Percentiles rank a stretch among this genome's conserved stretches.
These are phyloP conservation scores for Crambe crambe DNA, from an alignment of 37 sponge, comb jelly and placozoan genomes.

Conservation along the genomic window DNA sequence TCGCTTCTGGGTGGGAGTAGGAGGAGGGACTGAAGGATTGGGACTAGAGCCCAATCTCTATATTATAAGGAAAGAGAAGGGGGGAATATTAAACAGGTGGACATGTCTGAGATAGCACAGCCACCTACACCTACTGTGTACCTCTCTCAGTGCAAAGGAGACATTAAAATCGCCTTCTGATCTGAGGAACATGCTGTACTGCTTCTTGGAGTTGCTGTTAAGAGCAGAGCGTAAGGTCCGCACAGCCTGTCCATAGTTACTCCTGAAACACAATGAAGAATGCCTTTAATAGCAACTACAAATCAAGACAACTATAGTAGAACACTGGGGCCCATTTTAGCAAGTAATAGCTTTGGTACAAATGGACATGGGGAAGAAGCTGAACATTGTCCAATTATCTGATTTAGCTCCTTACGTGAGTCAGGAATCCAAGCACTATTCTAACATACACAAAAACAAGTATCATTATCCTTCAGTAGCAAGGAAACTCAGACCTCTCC, in stretches of 20 bases:
- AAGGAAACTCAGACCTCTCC: too few relatives aligned
- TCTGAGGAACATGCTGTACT: background rate
- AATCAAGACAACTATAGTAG: background rate
- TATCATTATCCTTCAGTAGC: too few relatives aligned
- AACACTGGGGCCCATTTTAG: too few relatives aligned
- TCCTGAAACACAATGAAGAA: background rate
- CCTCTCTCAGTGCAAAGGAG: constrained; percentile 14
- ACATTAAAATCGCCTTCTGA: background rate
- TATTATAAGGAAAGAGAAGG: background rate
- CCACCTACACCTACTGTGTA: background rate
- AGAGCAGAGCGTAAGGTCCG: constrained; percentile 11
- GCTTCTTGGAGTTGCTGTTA: constrained; percentile 5
- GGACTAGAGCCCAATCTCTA: too few relatives aligned
- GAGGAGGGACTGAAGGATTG: background rate
- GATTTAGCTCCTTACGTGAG: background rate
- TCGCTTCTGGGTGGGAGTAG: background rate
- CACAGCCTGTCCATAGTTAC: constrained; percentile 7
- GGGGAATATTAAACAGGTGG: background rate
- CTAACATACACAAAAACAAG: too few relatives aligned
- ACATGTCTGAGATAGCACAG: too few relatives aligned
- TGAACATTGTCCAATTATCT: background rate
- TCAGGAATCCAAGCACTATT: too few relatives aligned
- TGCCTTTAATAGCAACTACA: background rate
- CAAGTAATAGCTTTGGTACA: too few relatives aligned
- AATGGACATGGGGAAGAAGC: too few relatives aligned